Base-by-base conservation (phyloP, 2,888 invertebrate species). In the Pollenia labialis region DNA sequence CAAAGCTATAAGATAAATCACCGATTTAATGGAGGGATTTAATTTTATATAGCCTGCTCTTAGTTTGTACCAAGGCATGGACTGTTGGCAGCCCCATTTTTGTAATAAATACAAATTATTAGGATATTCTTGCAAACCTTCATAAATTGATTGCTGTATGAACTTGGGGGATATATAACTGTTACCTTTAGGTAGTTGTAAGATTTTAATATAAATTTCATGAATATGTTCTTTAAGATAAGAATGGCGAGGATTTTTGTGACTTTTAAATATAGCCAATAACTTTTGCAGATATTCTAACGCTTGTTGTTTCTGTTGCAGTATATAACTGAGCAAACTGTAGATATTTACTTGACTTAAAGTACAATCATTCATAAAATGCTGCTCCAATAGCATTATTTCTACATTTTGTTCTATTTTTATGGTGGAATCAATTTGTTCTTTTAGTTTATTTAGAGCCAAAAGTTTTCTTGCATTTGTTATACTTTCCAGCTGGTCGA, bases 21-120 rank as follows among this genome's bases (percentile, higher is more conserved):
- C 92, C 0, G 94, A 92, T 84, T 94, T 89, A 1, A 94, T 93
- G 62, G 94, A 94, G 1, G 94, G 93, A 32, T 92, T 91, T 75
- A 93, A 92, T 44, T 93, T 90, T 18, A 94, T 89, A 48, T 94
- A 89, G 0, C 88, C 81, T 40, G 90, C 92, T 50, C 94, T 94
- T 52, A 95, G 90, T 90, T 94, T 94, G 94, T 95, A 95, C 93
- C 94, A 95, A 0, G 94, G 94, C 74, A 94, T 90, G 0, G 93
- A 93, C 42, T 92, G 89, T 4, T 93, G 90, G 71, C 91, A 93
- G 50, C 93, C 92, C 90, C 91, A 93, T 88, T 92, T 93, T 48
- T 95, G 94, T 42, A 95, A 91, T 10, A 96, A 90, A 82, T 94
- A 94, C 72, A 95, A 92, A 92, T 96, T 96, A 85, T 95, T 94